Percentiles rank a stretch among this genome's conserved stretches.
Evolutionary conservation across 2,888 invertebrate genomes (phyloP).

Genomic region (Ophion ventricosus): DNA sequence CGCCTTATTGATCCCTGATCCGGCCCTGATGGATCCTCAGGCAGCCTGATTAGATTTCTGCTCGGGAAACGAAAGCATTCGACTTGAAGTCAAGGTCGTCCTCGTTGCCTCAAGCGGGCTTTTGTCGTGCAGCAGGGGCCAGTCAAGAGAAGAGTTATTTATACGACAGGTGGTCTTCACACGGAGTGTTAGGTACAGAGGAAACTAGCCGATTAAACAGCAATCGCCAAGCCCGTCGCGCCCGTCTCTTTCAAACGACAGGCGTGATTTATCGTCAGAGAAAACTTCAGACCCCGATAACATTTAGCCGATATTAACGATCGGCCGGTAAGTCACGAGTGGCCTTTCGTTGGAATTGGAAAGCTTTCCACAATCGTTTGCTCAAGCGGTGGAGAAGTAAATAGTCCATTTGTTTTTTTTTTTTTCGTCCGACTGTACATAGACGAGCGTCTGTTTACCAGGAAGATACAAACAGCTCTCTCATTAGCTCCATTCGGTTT

Average conservation of each 20-base stretch:
- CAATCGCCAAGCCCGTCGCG: conserved; percentile 27
- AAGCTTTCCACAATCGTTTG: conserved; percentile 31
- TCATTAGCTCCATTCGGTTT: conserved; percentile 22
- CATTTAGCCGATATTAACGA: background rate
- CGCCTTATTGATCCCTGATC: too few relatives aligned
- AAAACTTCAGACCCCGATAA: background rate
- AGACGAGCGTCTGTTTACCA: background rate
- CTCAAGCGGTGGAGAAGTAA: background rate
- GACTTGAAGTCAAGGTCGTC: too few relatives aligned
- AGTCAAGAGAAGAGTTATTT: too few relatives aligned
- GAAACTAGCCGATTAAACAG: conserved; percentile 28
- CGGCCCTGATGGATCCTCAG: too few relatives aligned
- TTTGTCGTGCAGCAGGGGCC: too few relatives aligned
- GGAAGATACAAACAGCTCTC: conserved; percentile 14
- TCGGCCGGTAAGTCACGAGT: background rate
- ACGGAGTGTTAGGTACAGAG: too few relatives aligned
- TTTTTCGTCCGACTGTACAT: background rate
- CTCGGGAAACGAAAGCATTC: too few relatives aligned
- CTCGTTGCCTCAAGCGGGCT: too few relatives aligned
- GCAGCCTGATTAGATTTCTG: too few relatives aligned
- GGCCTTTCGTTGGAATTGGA: conserved; percentile 23
- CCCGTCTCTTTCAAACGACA: background rate
- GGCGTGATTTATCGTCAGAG: conserved; percentile 2
- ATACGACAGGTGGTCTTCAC: too few relatives aligned
- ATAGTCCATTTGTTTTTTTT: background rate